Evolutionary conservation across 2,888 invertebrate species (phyloP).

Genomic region (Toxonevra muliebris): DNA sequence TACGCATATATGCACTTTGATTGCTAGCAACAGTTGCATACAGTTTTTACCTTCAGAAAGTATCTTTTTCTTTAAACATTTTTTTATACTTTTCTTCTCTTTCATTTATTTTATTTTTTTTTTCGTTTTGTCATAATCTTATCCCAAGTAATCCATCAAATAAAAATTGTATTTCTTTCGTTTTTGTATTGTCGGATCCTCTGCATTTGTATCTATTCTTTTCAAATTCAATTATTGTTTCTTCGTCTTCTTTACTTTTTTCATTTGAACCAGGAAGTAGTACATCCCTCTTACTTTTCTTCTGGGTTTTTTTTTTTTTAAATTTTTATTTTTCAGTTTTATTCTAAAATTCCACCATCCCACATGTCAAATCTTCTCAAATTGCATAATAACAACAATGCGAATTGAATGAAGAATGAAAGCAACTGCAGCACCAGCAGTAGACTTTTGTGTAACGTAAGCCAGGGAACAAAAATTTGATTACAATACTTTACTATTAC

Average conservation of each 20-base stretch:
- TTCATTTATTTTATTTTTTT: not conserved
- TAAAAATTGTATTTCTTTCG: constrained; percentile 10
- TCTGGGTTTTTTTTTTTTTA: too few species aligned
- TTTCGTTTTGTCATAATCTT: constrained; percentile 21
- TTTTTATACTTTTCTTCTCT: not conserved
- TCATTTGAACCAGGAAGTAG: constrained; percentile 25
- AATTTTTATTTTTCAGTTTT: constrained; percentile 3
- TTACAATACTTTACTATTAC: constrained; percentile 22
- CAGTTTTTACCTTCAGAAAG: not conserved
- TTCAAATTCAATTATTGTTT: constrained; percentile 8
- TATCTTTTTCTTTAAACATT: not conserved
- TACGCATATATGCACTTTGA: too few species aligned
- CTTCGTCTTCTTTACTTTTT: not conserved
- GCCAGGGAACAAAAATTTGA: constrained; percentile 25
- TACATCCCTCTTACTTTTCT: too few species aligned
- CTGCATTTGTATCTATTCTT: constrained; percentile 9
- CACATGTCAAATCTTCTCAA: constrained; percentile 43
- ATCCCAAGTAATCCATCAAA: constrained; percentile 30
- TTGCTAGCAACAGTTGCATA: not conserved
- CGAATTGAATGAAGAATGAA: constrained; percentile 4
- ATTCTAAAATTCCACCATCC: constrained; percentile 22
- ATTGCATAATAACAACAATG: constrained; percentile 38
- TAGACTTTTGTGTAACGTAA: constrained; percentile 23
- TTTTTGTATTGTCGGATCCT: not conserved
- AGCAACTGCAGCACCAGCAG: not conserved